phyloP scores from a whole-genome alignment of 2,888 invertebrate species.

The Mimumesa dahlbomi region DNA sequence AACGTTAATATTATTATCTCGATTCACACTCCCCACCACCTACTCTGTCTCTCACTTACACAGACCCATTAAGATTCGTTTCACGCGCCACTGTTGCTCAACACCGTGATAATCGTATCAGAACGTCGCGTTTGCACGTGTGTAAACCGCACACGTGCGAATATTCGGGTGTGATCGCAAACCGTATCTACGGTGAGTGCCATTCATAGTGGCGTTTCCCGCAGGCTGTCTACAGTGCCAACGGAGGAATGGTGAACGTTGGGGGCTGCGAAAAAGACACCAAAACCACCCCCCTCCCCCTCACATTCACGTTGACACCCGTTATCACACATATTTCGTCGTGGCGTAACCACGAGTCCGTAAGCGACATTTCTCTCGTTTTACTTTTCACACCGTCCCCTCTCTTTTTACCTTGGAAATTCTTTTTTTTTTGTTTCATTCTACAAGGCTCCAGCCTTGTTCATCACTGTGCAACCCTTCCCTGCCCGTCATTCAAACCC shows the following conservation, averaged over 20 bases:
- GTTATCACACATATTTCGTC: conserved; percentile 54
- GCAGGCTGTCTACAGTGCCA: conserved; percentile 29
- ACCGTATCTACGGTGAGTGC: conserved; percentile 41
- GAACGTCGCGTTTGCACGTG: neutral
- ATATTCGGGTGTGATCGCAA: conserved; percentile 28
- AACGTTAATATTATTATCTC: too few relatives aligned
- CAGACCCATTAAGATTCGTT: too few relatives aligned
- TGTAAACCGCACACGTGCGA: conserved; percentile 16
- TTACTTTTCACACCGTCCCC: too few relatives aligned
- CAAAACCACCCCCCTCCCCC: too few relatives aligned
- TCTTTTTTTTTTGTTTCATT: conserved; percentile 11
- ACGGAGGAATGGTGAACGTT: conserved; percentile 32
- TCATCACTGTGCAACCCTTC: conserved; percentile 15
- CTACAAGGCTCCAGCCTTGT: conserved; percentile 14
- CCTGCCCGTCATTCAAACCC: conserved; percentile 23
- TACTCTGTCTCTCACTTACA: too few relatives aligned
- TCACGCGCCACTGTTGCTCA: too few relatives aligned
- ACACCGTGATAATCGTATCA: neutral
- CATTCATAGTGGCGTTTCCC: conserved; percentile 53
- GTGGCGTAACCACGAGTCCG: conserved; percentile 29
- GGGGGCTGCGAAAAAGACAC: conserved; percentile 55
- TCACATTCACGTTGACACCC: conserved; percentile 50
- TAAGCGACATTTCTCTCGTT: conserved; percentile 29
- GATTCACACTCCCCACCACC: too few relatives aligned
- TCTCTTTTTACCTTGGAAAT: too few relatives aligned